A percentile compares a stretch with the other conserved stretches of the same genome.
phyloP scores from a whole-genome alignment of 1,140 invertebrate species.

The Nomia melanderi region DNA sequence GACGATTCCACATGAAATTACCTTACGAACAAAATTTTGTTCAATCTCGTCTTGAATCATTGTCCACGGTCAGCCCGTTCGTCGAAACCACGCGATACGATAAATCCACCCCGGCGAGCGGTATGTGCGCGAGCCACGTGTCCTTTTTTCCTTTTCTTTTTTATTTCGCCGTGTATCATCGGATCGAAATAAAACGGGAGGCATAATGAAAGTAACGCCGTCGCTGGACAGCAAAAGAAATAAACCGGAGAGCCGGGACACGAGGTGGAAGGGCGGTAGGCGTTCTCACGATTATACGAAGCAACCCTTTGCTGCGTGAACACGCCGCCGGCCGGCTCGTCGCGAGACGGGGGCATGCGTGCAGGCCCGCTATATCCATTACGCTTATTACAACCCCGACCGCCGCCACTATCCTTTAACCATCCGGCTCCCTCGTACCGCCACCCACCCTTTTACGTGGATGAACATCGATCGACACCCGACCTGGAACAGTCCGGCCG shows the following conservation, averaged over 20 bases:
- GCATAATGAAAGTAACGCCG: constrained; percentile 48
- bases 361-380: constrained; percentile 67
- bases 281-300: constrained; percentile 66
- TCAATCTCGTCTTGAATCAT: neutral
- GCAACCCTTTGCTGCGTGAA: constrained; percentile 68
- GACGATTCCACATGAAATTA: too few species aligned
- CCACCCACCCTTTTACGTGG: constrained; percentile 79
- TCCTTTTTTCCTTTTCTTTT: neutral
- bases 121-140: neutral
- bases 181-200: constrained; percentile 37
- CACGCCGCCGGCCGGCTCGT: constrained; percentile 37
- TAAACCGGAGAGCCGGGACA: constrained; percentile 11
- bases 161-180: neutral
- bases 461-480: constrained; percentile 79
- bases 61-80: neutral
- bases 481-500: constrained; percentile 67
- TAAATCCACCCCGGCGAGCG: neutral
- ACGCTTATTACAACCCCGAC: constrained; percentile 70
- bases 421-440: constrained; percentile 67
- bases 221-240: constrained; percentile 44
- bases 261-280: constrained; percentile 16
- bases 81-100: neutral
- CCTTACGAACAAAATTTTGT: too few species aligned
- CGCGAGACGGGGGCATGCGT: constrained; percentile 65
- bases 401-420: constrained; percentile 65